Evolutionary conservation across 2,888 invertebrate genomes (phyloP), one percentile per base, ranked within the genome.

Genomic region (Brenthis ino): DNA sequence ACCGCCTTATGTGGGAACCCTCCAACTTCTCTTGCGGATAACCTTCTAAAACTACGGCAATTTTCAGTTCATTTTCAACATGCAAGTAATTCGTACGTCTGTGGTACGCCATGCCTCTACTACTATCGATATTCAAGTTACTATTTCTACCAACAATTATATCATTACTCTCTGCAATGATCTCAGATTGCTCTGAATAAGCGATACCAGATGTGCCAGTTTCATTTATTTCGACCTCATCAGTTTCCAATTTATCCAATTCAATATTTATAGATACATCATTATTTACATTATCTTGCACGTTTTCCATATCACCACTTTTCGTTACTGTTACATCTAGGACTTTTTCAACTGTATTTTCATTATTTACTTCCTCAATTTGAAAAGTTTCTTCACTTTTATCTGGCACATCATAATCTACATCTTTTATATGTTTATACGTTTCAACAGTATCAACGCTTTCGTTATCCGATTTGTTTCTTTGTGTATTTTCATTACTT

Each of bases 41-140:
- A 0, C 87, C 91, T 66, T 90, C 89, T 37, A 92, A 75, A 1
- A 88, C 87, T 28, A 91, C 85, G 0, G 91, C 91, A 0, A 89
- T 82, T 82, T 92, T 92, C 0, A 92, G 70, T 72, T 92, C 90
- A 6, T 82, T 82, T 72, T 92, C 91, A 0, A 92, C 85, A 20
- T 92, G 88, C 47, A 92, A 77, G 68, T 92, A 92, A 72, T 92
- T 92, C 0, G 92, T 92, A 28, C 92, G 81, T 75, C 92, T 86
- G 68, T 91, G 85, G 65, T 91, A 92, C 0, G 91, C 89, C 11
- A 91, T 88, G 0, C 91, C 90, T 78, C 90, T 82, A 54, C 86
- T 89, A 64, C 89, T 90, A 65, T 91, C 89, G 12, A 91, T 89
- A 50, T 89, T 88, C 6, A 91, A 72, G 65, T 85, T 85, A 55